These are phyloP conservation scores for Aphis gossypii DNA, from an alignment of 1,140 invertebrate species.

Conservation along the genomic window DNA sequence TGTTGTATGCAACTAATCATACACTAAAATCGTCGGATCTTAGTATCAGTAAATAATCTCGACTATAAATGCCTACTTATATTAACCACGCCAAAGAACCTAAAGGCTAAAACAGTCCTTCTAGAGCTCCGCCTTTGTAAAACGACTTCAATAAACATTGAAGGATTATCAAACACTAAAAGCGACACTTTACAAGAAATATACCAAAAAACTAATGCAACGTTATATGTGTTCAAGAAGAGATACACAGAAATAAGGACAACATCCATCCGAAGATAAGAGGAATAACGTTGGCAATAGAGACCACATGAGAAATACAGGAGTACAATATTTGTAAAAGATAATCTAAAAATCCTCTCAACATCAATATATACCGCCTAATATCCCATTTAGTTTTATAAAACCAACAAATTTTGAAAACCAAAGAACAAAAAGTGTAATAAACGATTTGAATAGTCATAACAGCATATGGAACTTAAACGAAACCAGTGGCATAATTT, in stretches of 20 bases:
- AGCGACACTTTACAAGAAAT: slow-evolving; percentile 7
- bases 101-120: slow-evolving; percentile 19
- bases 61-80: too few relatives aligned
- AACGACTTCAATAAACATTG: slow-evolving; percentile 45
- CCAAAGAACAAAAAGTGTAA: slow-evolving; percentile 27
- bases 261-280: slow-evolving; percentile 45
- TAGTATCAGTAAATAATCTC: too few relatives aligned
- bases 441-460: not conserved
- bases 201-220: slow-evolving; percentile 19
- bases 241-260: slow-evolving; percentile 30
- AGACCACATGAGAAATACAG: slow-evolving; percentile 55
- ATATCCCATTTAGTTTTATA: slow-evolving; percentile 34
- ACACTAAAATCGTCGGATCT: too few relatives aligned
- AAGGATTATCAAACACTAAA: slow-evolving; percentile 40
- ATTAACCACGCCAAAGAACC: not conserved
- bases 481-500: not conserved
- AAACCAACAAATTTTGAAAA: slow-evolving; percentile 49
- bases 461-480: not conserved
- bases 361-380: not conserved
- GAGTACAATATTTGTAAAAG: slow-evolving; percentile 53
- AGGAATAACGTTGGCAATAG: slow-evolving; percentile 49
- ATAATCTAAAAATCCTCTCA: slow-evolving; percentile 34
- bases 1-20: too few relatives aligned
- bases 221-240: slow-evolving; percentile 52
- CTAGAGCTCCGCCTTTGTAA: not conserved